Percentiles rank a stretch among this genome's conserved stretches.
phyloP scores from a whole-genome alignment of 64 coral and sea anemone species.

The Pocillopora damicornis region DNA sequence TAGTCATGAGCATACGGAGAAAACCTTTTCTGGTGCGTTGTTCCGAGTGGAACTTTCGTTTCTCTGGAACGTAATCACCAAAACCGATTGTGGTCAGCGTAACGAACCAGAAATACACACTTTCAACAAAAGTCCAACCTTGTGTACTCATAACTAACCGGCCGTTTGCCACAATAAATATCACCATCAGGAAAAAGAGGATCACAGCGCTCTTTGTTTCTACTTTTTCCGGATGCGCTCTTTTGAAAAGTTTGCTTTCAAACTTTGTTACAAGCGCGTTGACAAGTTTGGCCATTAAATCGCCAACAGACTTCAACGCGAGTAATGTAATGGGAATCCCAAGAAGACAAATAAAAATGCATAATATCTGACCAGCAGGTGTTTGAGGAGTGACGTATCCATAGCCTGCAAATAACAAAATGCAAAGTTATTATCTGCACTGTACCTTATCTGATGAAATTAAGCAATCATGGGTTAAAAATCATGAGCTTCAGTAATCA shows the following conservation, averaged over 20 bases:
- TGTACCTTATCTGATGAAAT: too few species aligned
- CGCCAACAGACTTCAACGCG: constrained; percentile 1
- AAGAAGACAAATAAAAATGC: background rate
- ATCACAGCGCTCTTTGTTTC: constrained; percentile 50
- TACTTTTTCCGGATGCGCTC: constrained; percentile 3
- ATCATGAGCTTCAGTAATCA: too few species aligned
- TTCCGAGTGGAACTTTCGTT: too few species aligned
- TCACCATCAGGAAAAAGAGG: constrained; percentile 10
- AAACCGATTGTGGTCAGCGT: constrained; percentile 54
- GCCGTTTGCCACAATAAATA: background rate
- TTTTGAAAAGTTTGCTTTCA: constrained; percentile 25
- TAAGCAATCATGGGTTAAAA: too few species aligned
- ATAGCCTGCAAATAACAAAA: constrained; percentile 6
- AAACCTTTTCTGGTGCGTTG: background rate
- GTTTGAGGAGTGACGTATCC: constrained; percentile 31
- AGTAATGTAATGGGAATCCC: constrained; percentile 32
- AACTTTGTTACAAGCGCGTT: background rate
- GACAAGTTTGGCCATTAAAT: background rate
- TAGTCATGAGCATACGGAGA: background rate
- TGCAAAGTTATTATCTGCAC: too few species aligned
- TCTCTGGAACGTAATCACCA: constrained; percentile 39
- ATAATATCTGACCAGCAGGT: background rate
- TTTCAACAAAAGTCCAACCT: constrained; percentile 37
- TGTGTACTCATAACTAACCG: background rate
- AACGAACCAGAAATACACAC: constrained; percentile 58